Conservation (phyloP, 2,888 invertebrate species). For the Villa cingulata region DNA sequence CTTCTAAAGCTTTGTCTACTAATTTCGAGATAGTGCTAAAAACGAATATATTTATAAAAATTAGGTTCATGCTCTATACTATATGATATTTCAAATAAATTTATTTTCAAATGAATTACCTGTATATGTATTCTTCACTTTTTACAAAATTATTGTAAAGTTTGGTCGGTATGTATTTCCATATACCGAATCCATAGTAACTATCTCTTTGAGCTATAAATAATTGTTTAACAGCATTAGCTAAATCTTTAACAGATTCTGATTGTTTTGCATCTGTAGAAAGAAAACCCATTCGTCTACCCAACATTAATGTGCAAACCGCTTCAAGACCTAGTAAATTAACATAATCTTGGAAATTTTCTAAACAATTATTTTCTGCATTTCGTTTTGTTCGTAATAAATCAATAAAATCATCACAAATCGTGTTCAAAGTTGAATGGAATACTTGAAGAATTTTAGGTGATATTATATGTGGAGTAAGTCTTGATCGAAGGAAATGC, state of each 20-base stretch:
- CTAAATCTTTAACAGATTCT: constrained; percentile 44
- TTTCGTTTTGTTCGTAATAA: constrained; percentile 46
- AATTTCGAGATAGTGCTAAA: constrained; percentile 64
- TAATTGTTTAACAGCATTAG: constrained; percentile 61
- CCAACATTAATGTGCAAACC: constrained; percentile 65
- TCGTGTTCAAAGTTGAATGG: constrained; percentile 56
- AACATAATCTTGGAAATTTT: constrained; percentile 56
- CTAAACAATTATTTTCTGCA: constrained; percentile 41
- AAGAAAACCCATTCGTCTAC: constrained; percentile 63
- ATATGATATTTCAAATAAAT: not conserved
- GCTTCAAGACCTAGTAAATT: constrained; percentile 71
- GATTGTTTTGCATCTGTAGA: constrained; percentile 38
- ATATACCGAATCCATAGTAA: constrained; percentile 65
- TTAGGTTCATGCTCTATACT: not conserved
- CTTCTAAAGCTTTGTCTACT: constrained; percentile 53
- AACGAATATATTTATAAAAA: too few relatives aligned
- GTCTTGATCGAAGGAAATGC: constrained; percentile 54
- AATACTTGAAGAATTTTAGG: constrained; percentile 61
- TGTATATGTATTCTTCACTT: constrained; percentile 69
- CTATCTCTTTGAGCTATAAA: constrained; percentile 69
- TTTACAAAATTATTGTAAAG: constrained; percentile 55
- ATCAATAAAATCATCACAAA: constrained; percentile 63
- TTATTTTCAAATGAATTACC: constrained; percentile 40
- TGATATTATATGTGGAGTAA: constrained; percentile 64
- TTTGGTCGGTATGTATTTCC: constrained; percentile 64